Evolutionary conservation across 2,113 vertebrate species (phyloP).

Genomic region (Peromyscus maniculatus): DNA sequence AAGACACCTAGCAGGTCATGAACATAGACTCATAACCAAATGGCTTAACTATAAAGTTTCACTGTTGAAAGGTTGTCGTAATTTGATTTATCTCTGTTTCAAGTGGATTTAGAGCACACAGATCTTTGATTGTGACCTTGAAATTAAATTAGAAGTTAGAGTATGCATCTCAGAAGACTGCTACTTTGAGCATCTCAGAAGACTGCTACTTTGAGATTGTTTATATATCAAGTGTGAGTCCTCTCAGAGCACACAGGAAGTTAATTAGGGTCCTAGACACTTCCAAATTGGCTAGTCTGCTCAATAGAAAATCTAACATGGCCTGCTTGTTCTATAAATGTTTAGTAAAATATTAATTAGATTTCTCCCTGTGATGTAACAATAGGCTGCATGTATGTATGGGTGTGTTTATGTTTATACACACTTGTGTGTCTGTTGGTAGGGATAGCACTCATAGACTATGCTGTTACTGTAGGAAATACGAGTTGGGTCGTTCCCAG

Average conservation of each 20-base stretch:
- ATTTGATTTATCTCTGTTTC: conserved; percentile 45
- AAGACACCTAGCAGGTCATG: not conserved
- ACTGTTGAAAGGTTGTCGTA: conserved; percentile 11
- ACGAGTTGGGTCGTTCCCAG: conserved; percentile 39
- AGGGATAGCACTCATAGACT: not conserved
- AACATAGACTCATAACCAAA: not conserved
- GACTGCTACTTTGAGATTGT: conserved; percentile 23
- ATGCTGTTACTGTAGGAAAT: not conserved
- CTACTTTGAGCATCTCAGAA: conserved; percentile 4
- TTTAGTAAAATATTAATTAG: not conserved
- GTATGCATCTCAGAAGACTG: not conserved
- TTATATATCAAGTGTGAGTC: conserved; percentile 46
- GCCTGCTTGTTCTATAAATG: not conserved
- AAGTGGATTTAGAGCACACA: not conserved
- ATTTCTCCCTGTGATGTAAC: not conserved
- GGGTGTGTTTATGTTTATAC: not conserved
- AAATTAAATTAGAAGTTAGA: conserved; percentile 40
- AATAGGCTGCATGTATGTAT: not conserved
- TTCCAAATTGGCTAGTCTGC: not conserved
- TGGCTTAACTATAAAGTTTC: not conserved
- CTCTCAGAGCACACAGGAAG: not conserved
- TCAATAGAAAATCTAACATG: not conserved
- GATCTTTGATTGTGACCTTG: conserved; percentile 7
- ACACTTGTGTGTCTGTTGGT: not conserved
- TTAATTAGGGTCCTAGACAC: not conserved